Evolutionary conservation across 2,888 invertebrate genomes (phyloP).

Genomic region (Agrochola litura): DNA sequence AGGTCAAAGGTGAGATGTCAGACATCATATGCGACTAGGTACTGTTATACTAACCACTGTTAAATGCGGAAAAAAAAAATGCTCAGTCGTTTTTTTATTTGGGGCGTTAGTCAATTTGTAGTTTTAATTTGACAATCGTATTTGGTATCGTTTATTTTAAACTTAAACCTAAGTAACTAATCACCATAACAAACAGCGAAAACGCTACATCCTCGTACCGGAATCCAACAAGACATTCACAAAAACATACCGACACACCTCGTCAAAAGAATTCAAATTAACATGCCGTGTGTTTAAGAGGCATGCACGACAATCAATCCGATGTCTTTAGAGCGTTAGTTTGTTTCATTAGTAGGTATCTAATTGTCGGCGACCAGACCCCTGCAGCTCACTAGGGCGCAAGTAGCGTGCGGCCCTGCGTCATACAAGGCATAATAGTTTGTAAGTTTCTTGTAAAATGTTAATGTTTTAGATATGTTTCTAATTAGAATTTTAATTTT

Average conservation of each 20-base stretch:
- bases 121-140: not conserved
- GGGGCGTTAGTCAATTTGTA: not conserved
- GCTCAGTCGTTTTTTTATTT: not conserved
- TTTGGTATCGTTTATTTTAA: not conserved
- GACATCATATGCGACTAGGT: no score
- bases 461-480: no score
- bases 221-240: constrained; percentile 17
- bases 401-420: no score
- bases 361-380: no score
- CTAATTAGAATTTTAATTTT: no score
- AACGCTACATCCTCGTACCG: constrained; percentile 3
- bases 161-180: not conserved
- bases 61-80: no score
- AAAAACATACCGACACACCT: not conserved
- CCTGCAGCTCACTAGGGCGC: no score
- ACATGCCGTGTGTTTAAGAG: constrained; percentile 50
- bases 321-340: constrained; percentile 65
- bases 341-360: constrained; percentile 69
- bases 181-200: not conserved
- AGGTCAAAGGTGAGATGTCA: no score
- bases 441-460: no score
- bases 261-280: constrained; percentile 69
- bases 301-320: constrained; percentile 70
- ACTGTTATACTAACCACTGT: no score
- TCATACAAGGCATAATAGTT: no score